phyloP scores from a whole-genome alignment of 2,113 vertebrate species.

The Butorides virescens region DNA sequence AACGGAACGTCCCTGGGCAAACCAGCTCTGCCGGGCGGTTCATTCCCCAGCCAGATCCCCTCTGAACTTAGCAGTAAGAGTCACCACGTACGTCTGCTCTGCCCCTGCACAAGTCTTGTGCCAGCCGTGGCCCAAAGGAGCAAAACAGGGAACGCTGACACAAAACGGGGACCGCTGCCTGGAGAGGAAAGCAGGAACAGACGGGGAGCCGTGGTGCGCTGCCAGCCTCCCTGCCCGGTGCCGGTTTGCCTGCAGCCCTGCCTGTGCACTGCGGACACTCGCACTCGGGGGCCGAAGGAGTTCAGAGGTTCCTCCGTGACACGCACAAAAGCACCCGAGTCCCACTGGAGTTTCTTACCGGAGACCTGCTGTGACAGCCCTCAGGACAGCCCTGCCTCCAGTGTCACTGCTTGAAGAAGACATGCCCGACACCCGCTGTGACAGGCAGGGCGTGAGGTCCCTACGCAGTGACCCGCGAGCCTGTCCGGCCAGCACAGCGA shows the following conservation, averaged over 20 bases:
- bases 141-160: neutral
- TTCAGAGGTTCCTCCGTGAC: neutral
- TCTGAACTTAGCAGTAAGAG: neutral
- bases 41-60: neutral
- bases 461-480: fast-evolving
- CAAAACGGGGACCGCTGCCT: neutral
- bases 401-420: neutral
- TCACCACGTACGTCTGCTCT: fast-evolving
- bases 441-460: neutral
- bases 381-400: neutral
- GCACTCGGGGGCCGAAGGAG: neutral
- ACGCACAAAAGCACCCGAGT: too few species aligned
- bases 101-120: neutral
- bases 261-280: neutral
- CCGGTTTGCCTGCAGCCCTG: neutral
- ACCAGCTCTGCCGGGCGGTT: neutral
- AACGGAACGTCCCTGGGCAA: neutral
- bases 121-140: neutral
- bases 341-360: neutral
- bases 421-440: too few species aligned
- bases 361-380: neutral
- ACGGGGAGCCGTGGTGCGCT: neutral
- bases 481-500: neutral
- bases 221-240: neutral
- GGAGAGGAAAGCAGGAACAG: neutral